Percentiles rank a stretch among this genome's conserved stretches.
Conservation (phyloP, 2,113 vertebrate genomes). For the Datnioides undecimradiatus region DNA sequence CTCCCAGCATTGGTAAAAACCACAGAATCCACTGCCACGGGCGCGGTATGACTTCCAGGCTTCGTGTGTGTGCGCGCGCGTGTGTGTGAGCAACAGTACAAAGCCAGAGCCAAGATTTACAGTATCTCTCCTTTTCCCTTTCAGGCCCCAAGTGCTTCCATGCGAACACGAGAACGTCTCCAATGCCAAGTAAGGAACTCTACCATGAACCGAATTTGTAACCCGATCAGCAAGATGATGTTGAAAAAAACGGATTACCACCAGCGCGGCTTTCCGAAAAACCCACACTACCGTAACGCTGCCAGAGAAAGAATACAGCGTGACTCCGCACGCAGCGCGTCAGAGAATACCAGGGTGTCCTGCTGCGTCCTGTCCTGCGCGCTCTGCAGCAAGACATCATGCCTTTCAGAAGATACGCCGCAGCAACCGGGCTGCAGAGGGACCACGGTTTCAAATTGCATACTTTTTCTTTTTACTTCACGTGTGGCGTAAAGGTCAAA, state of each 20-base stretch:
- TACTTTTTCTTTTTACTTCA: no score
- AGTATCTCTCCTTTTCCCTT: background rate
- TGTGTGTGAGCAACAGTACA: background rate
- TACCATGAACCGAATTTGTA: constrained; percentile 19
- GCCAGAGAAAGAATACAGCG: no score
- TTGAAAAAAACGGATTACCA: constrained; percentile 34
- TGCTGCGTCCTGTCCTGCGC: no score
- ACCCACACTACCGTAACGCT: no score
- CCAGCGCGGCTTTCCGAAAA: no score
- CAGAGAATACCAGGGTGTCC: no score
- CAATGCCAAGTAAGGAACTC: constrained; percentile 14
- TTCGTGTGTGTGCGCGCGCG: constrained; percentile 1
- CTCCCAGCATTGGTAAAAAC: constrained; percentile 26
- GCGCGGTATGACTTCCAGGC: constrained; percentile 23
- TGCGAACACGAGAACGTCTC: constrained; percentile 2
- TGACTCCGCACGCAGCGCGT: no score
- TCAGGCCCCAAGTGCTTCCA: background rate
- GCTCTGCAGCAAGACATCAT: no score
- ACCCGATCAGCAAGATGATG: constrained; percentile 51
- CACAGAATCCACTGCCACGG: constrained; percentile 32
- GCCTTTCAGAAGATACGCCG: no score
- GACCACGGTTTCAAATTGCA: no score
- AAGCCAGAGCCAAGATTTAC: constrained; percentile 18
- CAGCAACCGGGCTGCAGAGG: no score
- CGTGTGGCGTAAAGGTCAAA: no score